Conservation (phyloP, 2,797 vertebrate genomes). For the Mormyrus proboscirostris region DNA sequence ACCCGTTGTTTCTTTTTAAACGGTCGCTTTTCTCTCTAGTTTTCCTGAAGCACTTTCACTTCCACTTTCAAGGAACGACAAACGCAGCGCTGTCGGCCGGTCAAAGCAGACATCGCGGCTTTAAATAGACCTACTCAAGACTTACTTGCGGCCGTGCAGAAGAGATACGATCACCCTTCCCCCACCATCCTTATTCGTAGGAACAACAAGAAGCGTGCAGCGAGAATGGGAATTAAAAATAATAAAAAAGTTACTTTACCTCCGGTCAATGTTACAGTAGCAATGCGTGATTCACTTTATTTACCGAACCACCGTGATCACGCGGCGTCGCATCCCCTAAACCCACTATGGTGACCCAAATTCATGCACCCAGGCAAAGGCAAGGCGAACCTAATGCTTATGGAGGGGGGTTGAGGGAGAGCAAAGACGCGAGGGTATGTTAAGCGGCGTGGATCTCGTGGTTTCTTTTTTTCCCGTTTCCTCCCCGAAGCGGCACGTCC, state of each 20-base stretch:
- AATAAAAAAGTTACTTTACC: constrained; percentile 8
- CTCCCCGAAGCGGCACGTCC: neutral
- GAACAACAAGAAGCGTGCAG: neutral
- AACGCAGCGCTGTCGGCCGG: neutral
- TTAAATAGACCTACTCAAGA: constrained; percentile 10
- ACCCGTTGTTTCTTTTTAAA: neutral
- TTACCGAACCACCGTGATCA: neutral
- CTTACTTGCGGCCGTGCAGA: neutral
- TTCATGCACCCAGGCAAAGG: neutral
- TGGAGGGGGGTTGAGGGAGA: neutral
- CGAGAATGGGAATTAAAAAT: neutral
- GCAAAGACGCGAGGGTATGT: neutral
- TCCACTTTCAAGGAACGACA: neutral
- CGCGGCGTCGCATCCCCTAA: neutral
- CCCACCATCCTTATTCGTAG: neutral
- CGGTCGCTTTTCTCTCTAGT: neutral
- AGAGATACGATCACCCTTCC: constrained; percentile 10
- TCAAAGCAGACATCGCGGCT: neutral
- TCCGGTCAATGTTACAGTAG: neutral
- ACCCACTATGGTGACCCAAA: neutral
- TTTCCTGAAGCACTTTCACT: constrained; percentile 10
- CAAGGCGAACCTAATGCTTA: neutral
- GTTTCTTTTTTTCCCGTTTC: neutral
- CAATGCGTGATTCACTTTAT: neutral
- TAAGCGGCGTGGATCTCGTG: neutral